Percentiles rank a stretch among this genome's conserved stretches.
Conservation (phyloP, 2,113 vertebrate species). For the Progne subis region DNA sequence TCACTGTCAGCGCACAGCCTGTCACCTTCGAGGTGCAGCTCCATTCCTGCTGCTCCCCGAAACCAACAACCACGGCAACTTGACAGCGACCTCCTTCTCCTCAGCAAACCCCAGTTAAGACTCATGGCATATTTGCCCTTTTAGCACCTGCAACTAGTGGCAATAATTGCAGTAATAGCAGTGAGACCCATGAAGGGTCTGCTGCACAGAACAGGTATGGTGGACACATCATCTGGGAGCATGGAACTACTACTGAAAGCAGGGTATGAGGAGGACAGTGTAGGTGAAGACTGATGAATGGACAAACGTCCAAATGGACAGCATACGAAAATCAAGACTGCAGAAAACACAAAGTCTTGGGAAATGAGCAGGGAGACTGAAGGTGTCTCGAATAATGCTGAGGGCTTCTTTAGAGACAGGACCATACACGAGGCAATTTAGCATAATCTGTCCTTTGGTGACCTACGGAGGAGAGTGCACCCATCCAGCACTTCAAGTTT, state of each 20-base stretch:
- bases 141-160: neutral
- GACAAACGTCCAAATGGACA: neutral
- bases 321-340: neutral
- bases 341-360: rapidly evolving
- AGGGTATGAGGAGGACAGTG: neutral
- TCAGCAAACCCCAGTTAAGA: neutral
- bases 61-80: neutral
- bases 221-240: neutral
- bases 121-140: neutral
- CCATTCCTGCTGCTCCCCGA: neutral
- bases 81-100: neutral
- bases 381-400: neutral
- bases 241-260: neutral
- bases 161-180: neutral
- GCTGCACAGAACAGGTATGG: neutral
- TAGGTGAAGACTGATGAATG: neutral
- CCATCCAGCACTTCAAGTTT: neutral
- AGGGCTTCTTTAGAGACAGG: neutral
- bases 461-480: neutral
- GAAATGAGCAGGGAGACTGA: neutral
- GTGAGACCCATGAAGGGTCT: neutral
- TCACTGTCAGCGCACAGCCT: rapidly evolving
- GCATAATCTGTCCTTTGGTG: neutral
- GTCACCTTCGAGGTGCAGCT: neutral
- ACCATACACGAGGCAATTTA: rapidly evolving